Base-by-base conservation (phyloP, 2,888 invertebrate genomes). In the Dryococelus australis region DNA sequence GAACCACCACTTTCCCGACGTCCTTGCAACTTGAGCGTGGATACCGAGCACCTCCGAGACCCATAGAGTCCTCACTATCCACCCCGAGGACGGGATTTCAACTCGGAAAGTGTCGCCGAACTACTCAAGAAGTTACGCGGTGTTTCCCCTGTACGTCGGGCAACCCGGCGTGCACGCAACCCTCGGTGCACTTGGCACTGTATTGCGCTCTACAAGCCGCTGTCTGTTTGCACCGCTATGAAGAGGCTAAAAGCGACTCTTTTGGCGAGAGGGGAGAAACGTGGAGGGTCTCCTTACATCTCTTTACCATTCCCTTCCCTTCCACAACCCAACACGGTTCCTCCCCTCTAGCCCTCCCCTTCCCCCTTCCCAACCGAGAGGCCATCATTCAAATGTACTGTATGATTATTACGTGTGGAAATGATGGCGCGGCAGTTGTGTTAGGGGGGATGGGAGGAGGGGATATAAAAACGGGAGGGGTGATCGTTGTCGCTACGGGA, bases 361-460 rank as follows among this genome's bases (percentile, higher is more conserved):
- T 9, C 65, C 10, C 65, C 24, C 65, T 20, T 16, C 65, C 65
- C 12, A 6, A 12, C 47, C 10, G 16, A 65, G 65, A 65, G 65
- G 65, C 65, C 83, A 83, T 83, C 83, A 83, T 83, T 6, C 83
- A 83, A 83, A 83, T 83, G 65, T 20, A 83, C 83, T 35, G 83
- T 28, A 83, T 28, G 83, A 83, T 83, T 83, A 83, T 83, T 83
- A 83, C 43, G 83, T 16, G 20, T 83, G 43, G 43, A 83, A 43
- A 28, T 43, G 43, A 35, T 83, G 83, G 83, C 35, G 83, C 43
- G 43, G 83, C 83, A 35, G 43, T 27, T n/a, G n/a, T n/a, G n/a
- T n/a, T 83, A 28, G 43, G 20, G 28, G 16, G 83, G 5, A 27
- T 6, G 83, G 28, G 28, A 16, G 16, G 27, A 9, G 28, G 3